These are phyloP conservation scores for Anabacerthia variegaticeps DNA, from an alignment of 2,797 vertebrate species.

Conservation along the genomic window DNA sequence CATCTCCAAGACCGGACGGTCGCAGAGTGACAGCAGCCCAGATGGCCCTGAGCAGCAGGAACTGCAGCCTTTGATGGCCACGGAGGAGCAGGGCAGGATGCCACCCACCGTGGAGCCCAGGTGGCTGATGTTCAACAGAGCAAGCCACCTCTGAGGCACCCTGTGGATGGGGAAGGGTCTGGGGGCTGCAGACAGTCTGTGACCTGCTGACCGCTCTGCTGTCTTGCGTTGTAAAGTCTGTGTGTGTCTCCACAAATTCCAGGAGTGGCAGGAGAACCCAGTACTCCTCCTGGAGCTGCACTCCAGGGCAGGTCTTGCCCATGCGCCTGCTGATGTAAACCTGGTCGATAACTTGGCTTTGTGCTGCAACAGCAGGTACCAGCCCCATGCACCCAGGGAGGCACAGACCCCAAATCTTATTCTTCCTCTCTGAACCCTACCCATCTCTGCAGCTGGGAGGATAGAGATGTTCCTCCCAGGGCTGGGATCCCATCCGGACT, in stretches of 20 bases:
- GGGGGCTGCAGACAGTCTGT: neutral
- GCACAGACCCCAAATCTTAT: neutral
- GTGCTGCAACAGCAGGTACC: neutral
- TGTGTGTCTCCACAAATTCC: neutral
- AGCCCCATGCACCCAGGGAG: neutral
- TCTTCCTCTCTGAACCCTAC: neutral
- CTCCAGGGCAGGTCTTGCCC: neutral
- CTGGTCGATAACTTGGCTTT: neutral
- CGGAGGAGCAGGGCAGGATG: constrained; percentile 69
- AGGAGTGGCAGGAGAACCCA: neutral
- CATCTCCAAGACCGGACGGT: constrained; percentile 54
- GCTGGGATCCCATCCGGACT: neutral
- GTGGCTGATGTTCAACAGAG: constrained; percentile 80
- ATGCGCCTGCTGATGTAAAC: neutral
- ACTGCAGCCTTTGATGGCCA: constrained; percentile 88
- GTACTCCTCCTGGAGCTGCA: neutral
- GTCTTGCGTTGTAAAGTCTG: neutral
- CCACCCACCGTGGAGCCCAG: constrained; percentile 63
- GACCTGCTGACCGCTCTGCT: neutral
- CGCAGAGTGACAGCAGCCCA: constrained; percentile 74
- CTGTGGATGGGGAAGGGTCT: neutral
- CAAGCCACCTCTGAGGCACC: constrained; percentile 77
- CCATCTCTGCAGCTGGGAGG: neutral
- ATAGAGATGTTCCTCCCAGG: neutral
- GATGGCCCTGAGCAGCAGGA: constrained; percentile 81